Percentiles rank a stretch among this genome's conserved stretches.
Evolutionary conservation across 2,113 vertebrate genomes (phyloP).

Genomic region (Trochalopteron elliotii): DNA sequence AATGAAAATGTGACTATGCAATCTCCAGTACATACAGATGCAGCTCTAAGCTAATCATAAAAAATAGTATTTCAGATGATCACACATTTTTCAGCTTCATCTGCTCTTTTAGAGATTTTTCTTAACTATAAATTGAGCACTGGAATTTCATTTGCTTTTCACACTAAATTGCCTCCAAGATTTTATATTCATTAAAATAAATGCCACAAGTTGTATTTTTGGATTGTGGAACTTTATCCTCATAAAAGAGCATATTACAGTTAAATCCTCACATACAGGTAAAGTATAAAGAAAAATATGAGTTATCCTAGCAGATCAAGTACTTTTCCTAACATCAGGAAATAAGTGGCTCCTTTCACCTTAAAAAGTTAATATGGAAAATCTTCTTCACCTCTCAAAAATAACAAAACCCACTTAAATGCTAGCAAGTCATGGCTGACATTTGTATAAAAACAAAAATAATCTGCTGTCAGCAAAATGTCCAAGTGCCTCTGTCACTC

Average conservation of each 20-base stretch:
- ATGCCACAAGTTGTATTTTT: background rate
- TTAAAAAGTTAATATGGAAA: slow-evolving; percentile 21
- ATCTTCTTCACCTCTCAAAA: slow-evolving; percentile 40
- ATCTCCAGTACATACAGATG: background rate
- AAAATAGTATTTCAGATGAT: slow-evolving; percentile 35
- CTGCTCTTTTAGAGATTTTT: slow-evolving; percentile 47
- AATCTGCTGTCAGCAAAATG: slow-evolving; percentile 89
- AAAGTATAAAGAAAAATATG: slow-evolving; percentile 41
- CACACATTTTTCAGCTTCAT: slow-evolving; percentile 47
- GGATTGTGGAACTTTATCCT: slow-evolving; percentile 16
- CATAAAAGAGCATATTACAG: background rate
- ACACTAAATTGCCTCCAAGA: slow-evolving; percentile 43
- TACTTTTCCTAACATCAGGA: slow-evolving; percentile 9
- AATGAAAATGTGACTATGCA: background rate
- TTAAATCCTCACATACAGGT: background rate
- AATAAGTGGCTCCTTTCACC: background rate
- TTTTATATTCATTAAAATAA: slow-evolving; percentile 51
- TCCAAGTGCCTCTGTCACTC: slow-evolving; percentile 82
- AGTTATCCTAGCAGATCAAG: background rate
- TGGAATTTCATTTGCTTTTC: slow-evolving; percentile 57
- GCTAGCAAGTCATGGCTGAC: slow-evolving; percentile 80
- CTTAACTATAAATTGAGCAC: slow-evolving; percentile 35
- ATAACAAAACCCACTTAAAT: slow-evolving; percentile 74
- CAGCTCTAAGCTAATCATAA: background rate
- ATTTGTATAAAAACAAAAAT: slow-evolving; percentile 89